phyloP scores from a whole-genome alignment of 2,888 invertebrate genomes.

The Abscondita cerata region DNA sequence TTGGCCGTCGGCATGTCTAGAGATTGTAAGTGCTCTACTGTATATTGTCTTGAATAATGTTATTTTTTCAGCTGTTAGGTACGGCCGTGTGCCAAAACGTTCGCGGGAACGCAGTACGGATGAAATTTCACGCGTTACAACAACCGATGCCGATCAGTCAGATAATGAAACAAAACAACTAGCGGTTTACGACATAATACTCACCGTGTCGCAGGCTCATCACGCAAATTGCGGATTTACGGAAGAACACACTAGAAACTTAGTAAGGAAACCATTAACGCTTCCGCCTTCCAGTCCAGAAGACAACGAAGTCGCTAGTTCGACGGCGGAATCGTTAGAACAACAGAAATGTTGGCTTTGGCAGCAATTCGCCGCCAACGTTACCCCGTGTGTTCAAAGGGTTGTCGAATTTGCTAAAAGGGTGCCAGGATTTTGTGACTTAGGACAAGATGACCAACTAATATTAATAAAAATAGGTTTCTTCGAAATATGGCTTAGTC shows the following conservation, averaged over 20 bases:
- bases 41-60: slow-evolving; percentile 1
- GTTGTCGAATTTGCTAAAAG: slow-evolving; percentile 97
- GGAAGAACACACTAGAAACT: slow-evolving; percentile 78
- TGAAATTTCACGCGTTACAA: slow-evolving; percentile 59
- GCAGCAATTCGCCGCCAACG: slow-evolving; percentile 84
- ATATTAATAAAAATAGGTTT: slow-evolving; percentile 96
- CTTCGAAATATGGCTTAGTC: slow-evolving; percentile 94
- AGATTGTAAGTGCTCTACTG: slow-evolving; percentile 95
- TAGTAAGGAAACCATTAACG: slow-evolving; percentile 74
- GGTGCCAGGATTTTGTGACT: slow-evolving; percentile 88
- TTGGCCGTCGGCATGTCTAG: slow-evolving; percentile 95
- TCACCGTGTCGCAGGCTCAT: slow-evolving; percentile 84
- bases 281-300: slow-evolving; percentile 56
- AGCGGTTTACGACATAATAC: slow-evolving; percentile 79
- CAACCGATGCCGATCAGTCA: slow-evolving; percentile 57
- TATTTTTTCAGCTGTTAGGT: slow-evolving; percentile 81
- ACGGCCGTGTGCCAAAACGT: slow-evolving; percentile 95
- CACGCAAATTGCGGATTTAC: slow-evolving; percentile 88
- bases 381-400: slow-evolving; percentile 90
- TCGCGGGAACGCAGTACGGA: slow-evolving; percentile 79
- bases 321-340: slow-evolving; percentile 70
- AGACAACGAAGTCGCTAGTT: slow-evolving; percentile 60
- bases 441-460: slow-evolving; percentile 95
- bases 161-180: slow-evolving; percentile 63
- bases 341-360: slow-evolving; percentile 82